Evolutionary conservation across 2,113 vertebrate genomes (phyloP).

Genomic region (Aramus guarauna): DNA sequence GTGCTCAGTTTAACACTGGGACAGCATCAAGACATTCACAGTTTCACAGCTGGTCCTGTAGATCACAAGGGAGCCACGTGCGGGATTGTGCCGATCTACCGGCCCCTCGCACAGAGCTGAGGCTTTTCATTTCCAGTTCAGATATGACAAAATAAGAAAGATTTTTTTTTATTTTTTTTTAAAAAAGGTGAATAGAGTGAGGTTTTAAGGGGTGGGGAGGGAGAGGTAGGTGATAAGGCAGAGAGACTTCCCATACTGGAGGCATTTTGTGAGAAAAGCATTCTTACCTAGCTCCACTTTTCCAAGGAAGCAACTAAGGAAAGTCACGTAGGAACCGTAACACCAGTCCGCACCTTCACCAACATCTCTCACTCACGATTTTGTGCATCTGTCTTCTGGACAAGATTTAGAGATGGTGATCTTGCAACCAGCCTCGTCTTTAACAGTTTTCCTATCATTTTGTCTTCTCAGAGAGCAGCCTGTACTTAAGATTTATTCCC

Average conservation of each 20-base stretch:
- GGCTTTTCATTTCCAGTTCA: not conserved
- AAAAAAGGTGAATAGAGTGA: not conserved
- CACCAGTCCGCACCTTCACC: not conserved
- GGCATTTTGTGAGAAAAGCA: not conserved
- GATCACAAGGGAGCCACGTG: fast-evolving
- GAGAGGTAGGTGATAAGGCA: not conserved
- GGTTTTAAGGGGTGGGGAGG: no score
- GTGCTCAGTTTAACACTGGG: not conserved
- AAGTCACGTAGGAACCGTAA: fast-evolving
- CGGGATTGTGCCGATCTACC: fast-evolving
- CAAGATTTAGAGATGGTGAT: not conserved
- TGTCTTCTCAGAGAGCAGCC: not conserved
- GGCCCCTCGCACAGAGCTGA: fast-evolving
- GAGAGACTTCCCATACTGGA: not conserved
- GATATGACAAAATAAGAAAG: not conserved
- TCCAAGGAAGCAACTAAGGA: not conserved
- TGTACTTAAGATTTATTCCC: not conserved
- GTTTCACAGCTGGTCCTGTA: not conserved
- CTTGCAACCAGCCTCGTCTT: not conserved
- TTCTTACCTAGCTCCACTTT: not conserved
- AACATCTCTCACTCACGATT: not conserved
- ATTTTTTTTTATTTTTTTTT: no score
- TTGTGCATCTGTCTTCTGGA: not conserved
- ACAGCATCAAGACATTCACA: not conserved
- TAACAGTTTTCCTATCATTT: not conserved